These are phyloP conservation scores for Amazona vittata DNA, from an alignment of 2,113 vertebrate genomes.

Conservation along the genomic window DNA sequence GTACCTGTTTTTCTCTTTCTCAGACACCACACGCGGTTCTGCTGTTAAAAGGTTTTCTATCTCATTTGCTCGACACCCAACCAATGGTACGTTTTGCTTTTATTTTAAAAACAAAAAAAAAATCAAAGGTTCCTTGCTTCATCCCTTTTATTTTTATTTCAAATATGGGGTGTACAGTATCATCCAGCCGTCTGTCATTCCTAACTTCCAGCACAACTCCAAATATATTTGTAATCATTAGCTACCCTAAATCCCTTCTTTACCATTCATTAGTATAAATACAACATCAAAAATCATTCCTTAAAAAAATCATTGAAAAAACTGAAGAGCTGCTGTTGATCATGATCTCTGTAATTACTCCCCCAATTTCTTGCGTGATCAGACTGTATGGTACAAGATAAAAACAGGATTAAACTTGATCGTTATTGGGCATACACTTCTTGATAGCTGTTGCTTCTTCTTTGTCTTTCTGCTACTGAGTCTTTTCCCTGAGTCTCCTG, in stretches of 20 bases:
- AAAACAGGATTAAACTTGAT: constrained; percentile 24
- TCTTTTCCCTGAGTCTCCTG: constrained; percentile 26
- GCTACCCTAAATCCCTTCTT: constrained; percentile 50
- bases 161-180: constrained; percentile 73
- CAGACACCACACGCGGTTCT: constrained; percentile 92
- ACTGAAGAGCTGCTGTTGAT: constrained; percentile 16
- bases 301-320: constrained; percentile 39
- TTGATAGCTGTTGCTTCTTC: constrained; percentile 53
- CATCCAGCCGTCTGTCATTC: constrained; percentile 65
- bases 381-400: constrained; percentile 23
- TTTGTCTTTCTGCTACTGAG: constrained; percentile 46
- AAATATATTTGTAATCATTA: constrained; percentile 57
- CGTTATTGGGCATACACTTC: constrained; percentile 51
- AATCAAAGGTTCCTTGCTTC: constrained; percentile 78
- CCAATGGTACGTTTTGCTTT: constrained; percentile 96
- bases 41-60: constrained; percentile 98
- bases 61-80: constrained; percentile 97
- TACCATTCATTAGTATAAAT: constrained; percentile 51
- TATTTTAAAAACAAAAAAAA: constrained; percentile 77
- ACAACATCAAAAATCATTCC: constrained; percentile 41
- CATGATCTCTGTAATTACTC: constrained; percentile 48
- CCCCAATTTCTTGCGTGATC: constrained; percentile 54
- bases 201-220: constrained; percentile 63
- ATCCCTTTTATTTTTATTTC: constrained; percentile 77
- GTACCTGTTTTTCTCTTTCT: constrained; percentile 96